Evolutionary conservation across 2,888 invertebrate genomes (phyloP).

Genomic region (Caenorhabditis plicata): DNA sequence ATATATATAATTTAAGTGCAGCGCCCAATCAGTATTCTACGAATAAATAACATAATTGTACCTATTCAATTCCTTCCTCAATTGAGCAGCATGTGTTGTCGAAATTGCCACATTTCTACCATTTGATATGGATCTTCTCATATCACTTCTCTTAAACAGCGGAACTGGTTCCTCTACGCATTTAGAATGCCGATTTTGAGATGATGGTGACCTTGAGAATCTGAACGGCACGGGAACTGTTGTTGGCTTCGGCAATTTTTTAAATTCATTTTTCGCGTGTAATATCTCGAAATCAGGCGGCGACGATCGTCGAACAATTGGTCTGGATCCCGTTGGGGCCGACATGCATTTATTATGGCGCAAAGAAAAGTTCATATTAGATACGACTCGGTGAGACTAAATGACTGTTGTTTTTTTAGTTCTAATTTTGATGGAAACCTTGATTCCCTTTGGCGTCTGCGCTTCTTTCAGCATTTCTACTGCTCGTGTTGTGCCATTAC

Average conservation of each 20-base stretch:
- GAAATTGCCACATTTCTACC: slow-evolving; percentile 1
- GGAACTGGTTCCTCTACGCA: slow-evolving; percentile 15
- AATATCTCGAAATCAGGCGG: slow-evolving; percentile 29
- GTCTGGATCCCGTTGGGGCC: too few relatives aligned
- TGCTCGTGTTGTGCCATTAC: slow-evolving; percentile 13
- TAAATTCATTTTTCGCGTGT: slow-evolving; percentile 21
- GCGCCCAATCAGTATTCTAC: too few relatives aligned
- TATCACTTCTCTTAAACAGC: slow-evolving; percentile 2
- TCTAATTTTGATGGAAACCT: slow-evolving; percentile 1
- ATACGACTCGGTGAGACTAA: slow-evolving; percentile 16
- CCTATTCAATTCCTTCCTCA: slow-evolving; percentile 18
- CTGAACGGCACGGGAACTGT: slow-evolving; percentile 27
- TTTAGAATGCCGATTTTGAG: slow-evolving; percentile 9
- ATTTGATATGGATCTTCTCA: background rate
- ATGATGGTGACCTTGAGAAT: slow-evolving; percentile 13
- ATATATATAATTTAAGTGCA: background rate
- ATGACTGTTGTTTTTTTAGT: background rate
- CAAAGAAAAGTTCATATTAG: slow-evolving; percentile 11
- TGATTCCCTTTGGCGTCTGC: slow-evolving; percentile 27
- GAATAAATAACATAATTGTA: too few relatives aligned
- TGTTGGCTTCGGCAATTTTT: slow-evolving; percentile 14
- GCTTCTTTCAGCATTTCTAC: slow-evolving; percentile 24
- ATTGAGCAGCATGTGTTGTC: slow-evolving; percentile 16
- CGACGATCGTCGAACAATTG: slow-evolving; percentile 9
- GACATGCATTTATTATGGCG: slow-evolving; percentile 17